Evolutionary conservation across 2,113 vertebrate species (phyloP), one percentile per base, ranked within the genome.

Genomic region (Bettongia penicillata): DNA sequence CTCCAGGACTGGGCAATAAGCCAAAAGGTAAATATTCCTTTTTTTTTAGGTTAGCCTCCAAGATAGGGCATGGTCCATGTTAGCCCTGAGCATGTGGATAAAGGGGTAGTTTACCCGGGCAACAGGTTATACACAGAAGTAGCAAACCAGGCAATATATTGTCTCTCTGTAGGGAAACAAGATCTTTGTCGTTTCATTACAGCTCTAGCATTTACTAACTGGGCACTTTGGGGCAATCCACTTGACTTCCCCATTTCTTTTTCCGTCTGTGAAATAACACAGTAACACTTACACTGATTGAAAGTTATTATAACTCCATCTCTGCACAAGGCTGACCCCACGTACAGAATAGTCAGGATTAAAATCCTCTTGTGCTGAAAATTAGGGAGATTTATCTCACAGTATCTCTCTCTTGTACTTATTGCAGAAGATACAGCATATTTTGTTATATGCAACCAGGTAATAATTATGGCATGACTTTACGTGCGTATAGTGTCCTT

Each of bases 321-420:
- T 90, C 49, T 50, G 31, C 26, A 51, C 37, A 52, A 19, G 90
- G 6, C 37, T 91, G 28, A 37, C 90, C 51, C 6, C 12, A 22
- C 52, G 9, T 31, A 91, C 23, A 51, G 16, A 91, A 7, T 22
- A 51, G 51, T 37, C 3, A 68, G 37, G 68, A 43, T 77, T 77
- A 77, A 95, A 93, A 93, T 95, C 53, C 10, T 61, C 53, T 57
- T 49, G 91, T 92, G 50, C 47, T 91, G 89, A 95, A 91, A 55
- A 57, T 48, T 2, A 61, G 52, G 92, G 50, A 52, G 84, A 51
- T 77, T 93, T 94, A 94, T 89, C 51, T 89, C 95, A 91, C 61
- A 43, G 14, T 25, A 50, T 91, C 92, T 93, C 1, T 95, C 95
- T 93, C 37, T 77, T 55, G 31, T 77, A 90, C 94, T 61, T 77